Conservation (phyloP, 2,888 invertebrate species). For the Loripinus fragilis region DNA sequence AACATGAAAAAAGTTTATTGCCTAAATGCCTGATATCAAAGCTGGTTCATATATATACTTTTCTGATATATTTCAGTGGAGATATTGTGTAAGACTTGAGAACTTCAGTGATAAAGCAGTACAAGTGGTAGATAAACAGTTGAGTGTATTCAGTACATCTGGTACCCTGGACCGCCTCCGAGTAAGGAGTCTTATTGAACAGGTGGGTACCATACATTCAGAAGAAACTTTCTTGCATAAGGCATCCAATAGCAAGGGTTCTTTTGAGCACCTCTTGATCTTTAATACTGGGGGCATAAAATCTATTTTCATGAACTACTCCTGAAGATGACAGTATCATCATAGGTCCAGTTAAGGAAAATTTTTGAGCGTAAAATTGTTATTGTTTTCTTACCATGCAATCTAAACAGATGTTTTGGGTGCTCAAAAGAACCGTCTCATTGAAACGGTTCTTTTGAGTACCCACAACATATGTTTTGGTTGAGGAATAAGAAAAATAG, state of each 20-base stretch:
- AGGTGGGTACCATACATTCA: conserved; percentile 76
- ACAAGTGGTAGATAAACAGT: conserved; percentile 97
- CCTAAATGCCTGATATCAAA: too few relatives aligned
- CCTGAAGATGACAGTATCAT: too few relatives aligned
- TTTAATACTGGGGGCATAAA: too few relatives aligned
- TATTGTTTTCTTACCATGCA: too few relatives aligned
- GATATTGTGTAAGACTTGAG: conserved; percentile 98
- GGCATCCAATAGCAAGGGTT: too few relatives aligned
- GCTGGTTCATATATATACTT: too few relatives aligned
- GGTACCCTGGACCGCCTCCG: conserved; percentile 94
- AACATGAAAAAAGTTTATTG: too few relatives aligned
- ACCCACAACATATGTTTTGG: too few relatives aligned
- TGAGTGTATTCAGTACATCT: conserved; percentile 96
- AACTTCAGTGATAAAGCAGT: conserved; percentile 94
- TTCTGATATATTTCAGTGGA: conserved; percentile 91
- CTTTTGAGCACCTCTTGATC: too few relatives aligned
- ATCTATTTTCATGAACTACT: too few relatives aligned
- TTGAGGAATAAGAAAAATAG: not conserved
- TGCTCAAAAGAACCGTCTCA: not conserved
- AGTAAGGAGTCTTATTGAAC: conserved; percentile 98
- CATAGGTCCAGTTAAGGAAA: not conserved
- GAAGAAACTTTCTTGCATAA: too few relatives aligned
- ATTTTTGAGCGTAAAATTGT: not conserved
- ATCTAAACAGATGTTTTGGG: not conserved
- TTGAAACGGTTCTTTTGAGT: not conserved